phyloP scores from a whole-genome alignment of 2,888 invertebrate genomes.

The Stratiomys singularior region DNA sequence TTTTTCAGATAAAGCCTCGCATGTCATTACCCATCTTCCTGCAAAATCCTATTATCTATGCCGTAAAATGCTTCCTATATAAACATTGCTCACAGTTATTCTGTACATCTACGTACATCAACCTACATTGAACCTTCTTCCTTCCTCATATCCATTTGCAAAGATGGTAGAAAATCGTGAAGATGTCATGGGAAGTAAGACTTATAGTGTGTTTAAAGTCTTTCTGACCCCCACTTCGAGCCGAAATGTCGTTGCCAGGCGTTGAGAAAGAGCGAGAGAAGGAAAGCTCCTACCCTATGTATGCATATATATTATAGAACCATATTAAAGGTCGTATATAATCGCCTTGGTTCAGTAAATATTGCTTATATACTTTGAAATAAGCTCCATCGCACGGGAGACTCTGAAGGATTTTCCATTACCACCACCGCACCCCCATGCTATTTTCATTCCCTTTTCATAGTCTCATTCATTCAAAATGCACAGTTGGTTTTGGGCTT shows the following conservation, averaged over 20 bases:
- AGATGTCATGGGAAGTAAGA: conserved; percentile 1
- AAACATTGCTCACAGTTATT: neutral
- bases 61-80: conserved; percentile 21
- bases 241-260: neutral
- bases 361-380: conserved; percentile 4
- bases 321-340: neutral
- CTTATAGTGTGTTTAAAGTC: conserved; percentile 14
- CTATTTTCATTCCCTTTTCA: conserved; percentile 7
- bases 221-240: conserved; percentile 34
- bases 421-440: conserved; percentile 29
- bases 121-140: neutral
- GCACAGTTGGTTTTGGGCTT: conserved; percentile 6
- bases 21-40: neutral
- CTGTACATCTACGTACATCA: neutral
- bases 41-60: conserved; percentile 33
- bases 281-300: neutral
- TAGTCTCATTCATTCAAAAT: conserved; percentile 19
- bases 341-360: neutral
- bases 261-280: neutral
- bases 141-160: neutral
- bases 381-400: neutral
- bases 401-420: conserved; percentile 26
- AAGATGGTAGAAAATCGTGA: neutral
- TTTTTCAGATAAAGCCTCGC: conserved; percentile 11
- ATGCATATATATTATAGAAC: neutral